These are phyloP conservation scores for Andrena praecox DNA, from an alignment of 2,888 invertebrate species.

Conservation along the genomic window DNA sequence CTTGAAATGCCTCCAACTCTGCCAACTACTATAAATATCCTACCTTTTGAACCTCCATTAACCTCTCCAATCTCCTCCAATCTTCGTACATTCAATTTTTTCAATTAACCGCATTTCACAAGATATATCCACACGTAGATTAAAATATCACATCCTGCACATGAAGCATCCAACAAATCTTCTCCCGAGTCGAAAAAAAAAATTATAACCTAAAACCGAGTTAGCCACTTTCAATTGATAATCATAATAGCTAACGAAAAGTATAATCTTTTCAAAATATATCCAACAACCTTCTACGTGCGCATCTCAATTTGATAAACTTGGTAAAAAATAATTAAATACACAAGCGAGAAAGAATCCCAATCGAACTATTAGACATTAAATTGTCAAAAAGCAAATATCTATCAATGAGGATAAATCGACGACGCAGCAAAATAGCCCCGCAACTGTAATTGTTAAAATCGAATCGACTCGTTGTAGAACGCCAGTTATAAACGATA, in stretches of 20 bases:
- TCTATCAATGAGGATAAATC: neutral
- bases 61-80: slow-evolving; percentile 5
- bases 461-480: neutral
- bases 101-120: neutral
- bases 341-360: too few relatives aligned
- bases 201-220: neutral
- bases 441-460: neutral
- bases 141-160: neutral
- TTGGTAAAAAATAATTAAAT: too few relatives aligned
- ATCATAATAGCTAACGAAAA: neutral
- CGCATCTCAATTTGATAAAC: too few relatives aligned
- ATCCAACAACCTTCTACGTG: too few relatives aligned
- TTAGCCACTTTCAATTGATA: neutral
- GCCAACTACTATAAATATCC: slow-evolving; percentile 1
- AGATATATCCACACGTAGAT: neutral
- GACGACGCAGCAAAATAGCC: neutral
- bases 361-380: too few relatives aligned
- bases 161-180: neutral
- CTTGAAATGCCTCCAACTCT: neutral
- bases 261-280: too few relatives aligned
- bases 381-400: neutral
- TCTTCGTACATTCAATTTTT: slow-evolving; percentile 4
- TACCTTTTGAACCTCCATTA: neutral
- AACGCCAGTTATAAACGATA: slow-evolving; percentile 2
- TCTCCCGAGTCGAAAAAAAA: neutral